Evolutionary conservation across 2,888 invertebrate species (phyloP).

Genomic region (Polyploca ridens): DNA sequence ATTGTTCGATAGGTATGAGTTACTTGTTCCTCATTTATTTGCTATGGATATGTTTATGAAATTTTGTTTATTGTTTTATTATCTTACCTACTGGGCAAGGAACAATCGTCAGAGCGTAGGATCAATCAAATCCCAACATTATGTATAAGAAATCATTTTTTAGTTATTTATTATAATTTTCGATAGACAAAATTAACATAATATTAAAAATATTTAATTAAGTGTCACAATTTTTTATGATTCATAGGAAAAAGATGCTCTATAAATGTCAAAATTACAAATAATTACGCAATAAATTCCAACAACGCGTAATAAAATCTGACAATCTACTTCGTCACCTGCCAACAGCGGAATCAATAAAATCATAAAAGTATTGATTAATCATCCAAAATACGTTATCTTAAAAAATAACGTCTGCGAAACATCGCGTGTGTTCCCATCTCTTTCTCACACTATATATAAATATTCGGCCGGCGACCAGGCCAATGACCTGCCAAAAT

Average conservation of each 20-base stretch:
- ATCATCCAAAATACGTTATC: slow-evolving; percentile 12
- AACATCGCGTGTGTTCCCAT: slow-evolving; percentile 47
- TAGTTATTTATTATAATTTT: too few relatives aligned
- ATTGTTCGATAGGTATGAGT: not conserved
- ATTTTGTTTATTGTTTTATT: too few relatives aligned
- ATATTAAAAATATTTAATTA: too few relatives aligned
- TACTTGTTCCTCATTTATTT: not conserved
- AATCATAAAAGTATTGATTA: slow-evolving; percentile 1
- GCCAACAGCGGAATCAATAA: not conserved
- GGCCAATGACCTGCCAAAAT: slow-evolving; percentile 72
- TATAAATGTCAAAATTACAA: not conserved
- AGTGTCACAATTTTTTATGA: too few relatives aligned
- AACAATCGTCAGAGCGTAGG: too few relatives aligned
- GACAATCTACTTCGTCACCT: not conserved
- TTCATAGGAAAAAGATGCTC: not conserved
- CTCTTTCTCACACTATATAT: slow-evolving; percentile 47
- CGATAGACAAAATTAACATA: too few relatives aligned
- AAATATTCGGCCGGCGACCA: slow-evolving; percentile 61
- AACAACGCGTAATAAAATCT: not conserved
- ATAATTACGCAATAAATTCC: not conserved
- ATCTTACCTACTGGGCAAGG: too few relatives aligned
- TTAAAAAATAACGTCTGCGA: slow-evolving; percentile 27
- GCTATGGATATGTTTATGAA: too few relatives aligned
- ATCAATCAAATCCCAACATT: too few relatives aligned
- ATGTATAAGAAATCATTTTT: too few relatives aligned